These are phyloP conservation scores for Microchrysa polita DNA, from an alignment of 2,888 invertebrate genomes.

Conservation along the genomic window DNA sequence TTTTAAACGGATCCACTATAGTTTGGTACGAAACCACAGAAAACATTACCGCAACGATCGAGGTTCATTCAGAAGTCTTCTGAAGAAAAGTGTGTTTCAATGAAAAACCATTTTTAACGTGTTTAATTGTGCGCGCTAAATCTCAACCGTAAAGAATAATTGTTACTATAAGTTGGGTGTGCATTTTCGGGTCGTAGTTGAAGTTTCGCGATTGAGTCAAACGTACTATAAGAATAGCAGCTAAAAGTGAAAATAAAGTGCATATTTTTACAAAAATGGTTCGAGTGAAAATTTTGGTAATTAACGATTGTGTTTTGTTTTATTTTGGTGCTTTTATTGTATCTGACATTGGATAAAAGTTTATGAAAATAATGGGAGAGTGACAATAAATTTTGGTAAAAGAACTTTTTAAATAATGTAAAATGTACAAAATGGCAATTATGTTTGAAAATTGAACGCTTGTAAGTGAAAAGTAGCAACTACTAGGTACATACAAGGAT, in stretches of 20 bases:
- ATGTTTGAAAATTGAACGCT: too few species aligned
- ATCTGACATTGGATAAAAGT: too few species aligned
- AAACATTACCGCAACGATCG: too few species aligned
- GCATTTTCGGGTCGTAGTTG: background rate
- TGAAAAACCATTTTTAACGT: background rate
- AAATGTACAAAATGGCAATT: too few species aligned
- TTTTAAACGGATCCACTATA: conserved; percentile 51
- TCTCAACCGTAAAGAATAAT: background rate
- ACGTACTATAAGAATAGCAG: background rate
- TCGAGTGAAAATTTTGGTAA: conserved; percentile 34
- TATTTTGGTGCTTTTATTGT: background rate
- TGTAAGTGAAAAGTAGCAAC: too few species aligned
- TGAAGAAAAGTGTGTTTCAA: too few species aligned
- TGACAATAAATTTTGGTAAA: too few species aligned
- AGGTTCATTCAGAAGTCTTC: too few species aligned
- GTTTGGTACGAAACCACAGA: background rate
- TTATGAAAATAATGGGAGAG: too few species aligned
- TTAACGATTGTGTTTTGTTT: conserved; percentile 3
- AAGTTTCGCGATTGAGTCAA: conserved; percentile 20
- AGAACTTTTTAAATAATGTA: too few species aligned
- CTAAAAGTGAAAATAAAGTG: conserved; percentile 30
- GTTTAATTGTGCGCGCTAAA: conserved; percentile 7
- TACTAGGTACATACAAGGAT: too few species aligned
- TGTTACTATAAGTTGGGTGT: conserved; percentile 7
- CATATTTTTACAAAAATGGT: conserved; percentile 4